Evolutionary conservation across 2,888 invertebrate genomes (phyloP).

Genomic region (Geophilus truncorum): DNA sequence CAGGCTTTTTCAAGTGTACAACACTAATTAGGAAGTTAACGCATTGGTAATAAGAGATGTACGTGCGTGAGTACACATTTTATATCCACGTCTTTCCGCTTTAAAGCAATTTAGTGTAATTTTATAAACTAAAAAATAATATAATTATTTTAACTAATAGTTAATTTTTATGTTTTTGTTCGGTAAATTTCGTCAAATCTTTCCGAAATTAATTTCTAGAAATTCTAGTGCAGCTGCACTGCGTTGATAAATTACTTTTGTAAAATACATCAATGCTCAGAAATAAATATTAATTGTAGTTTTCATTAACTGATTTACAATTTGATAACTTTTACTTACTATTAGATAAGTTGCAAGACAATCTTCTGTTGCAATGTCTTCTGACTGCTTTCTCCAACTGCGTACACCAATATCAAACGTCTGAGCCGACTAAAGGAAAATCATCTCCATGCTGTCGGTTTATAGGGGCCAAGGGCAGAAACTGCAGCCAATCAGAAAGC

Average conservation of each 20-base stretch:
- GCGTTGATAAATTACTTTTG: too few relatives aligned
- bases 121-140: background rate
- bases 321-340: too few relatives aligned
- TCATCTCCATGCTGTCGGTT: slow-evolving; percentile 20
- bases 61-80: background rate
- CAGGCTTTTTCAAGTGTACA: background rate
- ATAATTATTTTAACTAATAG: too few relatives aligned
- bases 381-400: background rate
- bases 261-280: too few relatives aligned
- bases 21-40: background rate
- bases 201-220: too few relatives aligned
- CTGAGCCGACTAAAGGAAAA: background rate
- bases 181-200: too few relatives aligned
- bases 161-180: too few relatives aligned
- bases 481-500: slow-evolving; percentile 3
- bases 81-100: background rate
- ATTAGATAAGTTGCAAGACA: background rate
- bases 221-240: too few relatives aligned
- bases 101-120: background rate
- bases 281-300: too few relatives aligned
- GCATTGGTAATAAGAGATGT: background rate
- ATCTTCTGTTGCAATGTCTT: background rate
- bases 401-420: background rate
- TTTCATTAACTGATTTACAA: too few relatives aligned
- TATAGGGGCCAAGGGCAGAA: slow-evolving; percentile 11